phyloP scores from a whole-genome alignment of 2,113 vertebrate species.

The Stigmatopora nigra region DNA sequence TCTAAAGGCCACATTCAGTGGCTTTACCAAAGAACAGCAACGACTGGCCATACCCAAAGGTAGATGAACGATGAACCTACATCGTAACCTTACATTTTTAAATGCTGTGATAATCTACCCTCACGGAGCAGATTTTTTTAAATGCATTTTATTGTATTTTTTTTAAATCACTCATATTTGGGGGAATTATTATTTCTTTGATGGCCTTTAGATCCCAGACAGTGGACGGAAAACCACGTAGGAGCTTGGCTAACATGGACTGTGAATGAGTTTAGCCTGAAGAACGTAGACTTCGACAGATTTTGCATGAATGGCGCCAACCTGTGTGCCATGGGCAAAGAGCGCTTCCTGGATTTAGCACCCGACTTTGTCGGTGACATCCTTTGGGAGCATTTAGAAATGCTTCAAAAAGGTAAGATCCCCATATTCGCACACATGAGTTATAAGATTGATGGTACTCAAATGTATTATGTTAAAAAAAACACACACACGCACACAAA shows the following conservation, averaged over 20 bases:
- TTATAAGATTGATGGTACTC: neutral
- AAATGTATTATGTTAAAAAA: neutral
- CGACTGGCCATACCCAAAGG: conserved; percentile 94
- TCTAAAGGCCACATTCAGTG: conserved; percentile 92
- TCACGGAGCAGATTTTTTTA: too few species aligned
- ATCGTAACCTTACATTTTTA: too few species aligned
- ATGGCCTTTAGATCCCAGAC: conserved; percentile 79
- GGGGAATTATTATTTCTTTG: neutral
- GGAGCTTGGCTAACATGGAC: conserved; percentile 95
- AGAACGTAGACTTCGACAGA: conserved; percentile 93
- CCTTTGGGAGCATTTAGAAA: conserved; percentile 98
- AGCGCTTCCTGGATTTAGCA: conserved; percentile 92
- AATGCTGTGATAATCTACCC: too few species aligned
- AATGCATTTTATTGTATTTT: too few species aligned
- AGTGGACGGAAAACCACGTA: conserved; percentile 93
- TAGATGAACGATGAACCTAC: conserved; percentile 30
- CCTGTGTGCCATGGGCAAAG: conserved; percentile 91
- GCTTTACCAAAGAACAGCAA: conserved; percentile 93
- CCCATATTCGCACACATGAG: neutral
- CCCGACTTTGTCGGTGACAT: conserved; percentile 98
- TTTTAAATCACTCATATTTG: too few species aligned
- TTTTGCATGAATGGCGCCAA: conserved; percentile 90
- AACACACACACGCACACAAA: too few species aligned
- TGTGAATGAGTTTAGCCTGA: conserved; percentile 95
- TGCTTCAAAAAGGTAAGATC: conserved; percentile 91